Base-by-base conservation (phyloP, 2,888 invertebrate genomes). In the Notocelia uddmanniana region DNA sequence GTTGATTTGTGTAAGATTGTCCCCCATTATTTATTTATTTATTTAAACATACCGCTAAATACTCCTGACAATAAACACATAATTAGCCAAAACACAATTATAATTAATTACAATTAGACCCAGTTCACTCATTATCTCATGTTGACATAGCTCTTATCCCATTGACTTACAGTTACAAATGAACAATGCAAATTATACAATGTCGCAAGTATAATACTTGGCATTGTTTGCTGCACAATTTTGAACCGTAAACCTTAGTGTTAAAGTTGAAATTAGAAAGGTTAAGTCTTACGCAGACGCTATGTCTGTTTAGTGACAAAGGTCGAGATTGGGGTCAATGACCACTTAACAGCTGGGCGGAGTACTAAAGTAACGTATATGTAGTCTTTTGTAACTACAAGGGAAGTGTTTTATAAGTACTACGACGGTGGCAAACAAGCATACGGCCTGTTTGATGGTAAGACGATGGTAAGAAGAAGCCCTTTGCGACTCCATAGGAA, bases 311-410 rank as follows among this genome's bases (percentile, higher is more conserved):
- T 19, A n/a, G 64, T 23, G 1, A 64, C 52, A 64, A 54, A 64
- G 64, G 52, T 54, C 52, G 52, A 31, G 60, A 41, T 63, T 31
- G 52, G 37, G 34, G 37, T 54, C 52, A 64, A 54, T 37, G 64
- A 37, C 64, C 52, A n/a, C 3, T 52, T 63, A 50, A 64, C 64
- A 64, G 54, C 15, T 37, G 64, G 26, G 15, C 15, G 10, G 21
- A 55, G 26, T 26, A n/a, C 26, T n/a, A n/a, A n/a, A 55, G 18
- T 50, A n/a, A n/a, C n/a, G n/a, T n/a, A n/a, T n/a, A n/a, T n/a
- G n/a, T n/a, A n/a, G n/a, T n/a, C 23, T 60, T 60, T 11, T 45
- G 45, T 60, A 41, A 41, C 23, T 3, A 11, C 23, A 54, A 15
- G 15, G n/a, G 15, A 5, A 15, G 23, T 21, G n/a, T n/a, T n/a